These are phyloP conservation scores for Plebejus melissa DNA, from an alignment of 2,888 invertebrate genomes.

Conservation along the genomic window DNA sequence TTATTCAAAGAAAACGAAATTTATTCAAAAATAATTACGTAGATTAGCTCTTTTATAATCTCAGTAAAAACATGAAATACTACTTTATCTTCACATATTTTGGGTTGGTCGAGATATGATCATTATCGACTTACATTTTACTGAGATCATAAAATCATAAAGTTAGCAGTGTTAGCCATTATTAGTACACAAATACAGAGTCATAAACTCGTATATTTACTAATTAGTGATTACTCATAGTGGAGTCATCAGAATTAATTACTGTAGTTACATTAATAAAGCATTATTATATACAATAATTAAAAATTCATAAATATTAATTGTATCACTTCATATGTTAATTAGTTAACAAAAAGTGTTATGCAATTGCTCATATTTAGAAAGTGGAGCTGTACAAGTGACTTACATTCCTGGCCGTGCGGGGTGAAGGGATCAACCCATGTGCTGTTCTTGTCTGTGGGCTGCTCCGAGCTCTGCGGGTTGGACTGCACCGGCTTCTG, in stretches of 20 bases:
- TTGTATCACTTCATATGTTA: constrained; percentile 15
- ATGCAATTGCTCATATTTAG: constrained; percentile 7
- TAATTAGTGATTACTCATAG: constrained; percentile 7
- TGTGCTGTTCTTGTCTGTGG: constrained; percentile 44
- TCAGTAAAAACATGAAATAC: neutral
- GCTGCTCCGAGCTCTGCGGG: constrained; percentile 50
- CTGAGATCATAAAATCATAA: neutral
- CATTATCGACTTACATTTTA: neutral
- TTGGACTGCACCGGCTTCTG: constrained; percentile 76
- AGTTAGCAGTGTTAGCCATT: constrained; percentile 2
- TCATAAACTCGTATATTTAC: neutral
- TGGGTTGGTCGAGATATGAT: neutral
- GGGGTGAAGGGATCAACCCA: constrained; percentile 68
- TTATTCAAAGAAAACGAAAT: neutral
- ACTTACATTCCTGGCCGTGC: constrained; percentile 75
- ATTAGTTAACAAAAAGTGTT: constrained; percentile 8
- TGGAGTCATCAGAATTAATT: neutral
- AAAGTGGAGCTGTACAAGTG: constrained; percentile 16
- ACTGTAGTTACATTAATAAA: neutral
- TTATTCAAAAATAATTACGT: neutral
- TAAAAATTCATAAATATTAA: constrained; percentile 5
- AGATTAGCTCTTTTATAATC: neutral
- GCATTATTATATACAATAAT: constrained; percentile 1
- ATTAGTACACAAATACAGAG: neutral
- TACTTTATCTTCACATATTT: too few species aligned